Base-by-base conservation (phyloP, 2,797 vertebrate species). In the Acanthurus leucopareius region DNA sequence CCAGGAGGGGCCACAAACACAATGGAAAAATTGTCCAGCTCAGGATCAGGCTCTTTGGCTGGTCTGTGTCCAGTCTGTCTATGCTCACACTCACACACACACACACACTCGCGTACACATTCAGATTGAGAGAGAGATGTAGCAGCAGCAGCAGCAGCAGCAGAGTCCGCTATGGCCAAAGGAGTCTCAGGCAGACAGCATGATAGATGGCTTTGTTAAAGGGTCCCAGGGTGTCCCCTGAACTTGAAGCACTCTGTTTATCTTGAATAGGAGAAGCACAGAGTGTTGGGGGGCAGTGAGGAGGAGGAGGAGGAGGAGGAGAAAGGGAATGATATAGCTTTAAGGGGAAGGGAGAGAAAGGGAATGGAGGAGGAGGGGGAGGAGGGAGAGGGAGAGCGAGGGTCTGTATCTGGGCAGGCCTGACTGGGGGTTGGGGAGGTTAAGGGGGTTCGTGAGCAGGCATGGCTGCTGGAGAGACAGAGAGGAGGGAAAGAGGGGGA, bases 161-260 rank as follows among this genome's bases (percentile, higher is more conserved):
- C 92, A 85, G 92, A 87, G 82, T 79, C 80, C n/a, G 32, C 88
- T 91, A 86, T 93, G 92, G 92, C 93, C 91, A 91, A 90, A 93
- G 92, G 89, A 92, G 88, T 92, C 88, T 90, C 70, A 84, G 89
- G 91, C 93, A 94, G 95, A 95, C 94, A 95, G 93, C 88, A 93
- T 95, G 95, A 96, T 95, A 95, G 95, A 95, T 96, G 91, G 95
- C 93, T 96, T 95, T 95, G 95, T 95, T 95, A 96, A 94, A 94
- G 94, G 94, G 95, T 99, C 98, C 97, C 97, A 97, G 97, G 97
- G 97, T 98, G 97, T 98, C 97, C 97, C 97, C 97, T 97, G 97
- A 98, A 99, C 98, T 99, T 97, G 97, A 97, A 97, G 97, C 97
- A 98, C 97, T 98, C 97, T 98, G 97, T 98, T 98, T 98, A 97